Conservation (phyloP, 1,140 invertebrate species). For the Arion vulgaris region DNA sequence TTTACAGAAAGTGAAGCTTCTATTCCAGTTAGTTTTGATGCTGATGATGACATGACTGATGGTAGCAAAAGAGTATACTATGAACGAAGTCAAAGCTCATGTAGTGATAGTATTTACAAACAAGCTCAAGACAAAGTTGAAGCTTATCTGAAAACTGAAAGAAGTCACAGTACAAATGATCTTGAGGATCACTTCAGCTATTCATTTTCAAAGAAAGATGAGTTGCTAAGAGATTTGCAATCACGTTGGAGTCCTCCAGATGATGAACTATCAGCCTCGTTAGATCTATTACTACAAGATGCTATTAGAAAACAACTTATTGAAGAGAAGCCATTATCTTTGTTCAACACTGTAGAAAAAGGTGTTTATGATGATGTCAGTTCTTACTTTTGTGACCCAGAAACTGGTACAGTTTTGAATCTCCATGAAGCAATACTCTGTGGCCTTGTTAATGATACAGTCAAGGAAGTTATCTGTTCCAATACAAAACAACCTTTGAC, state of each 20-base stretch:
- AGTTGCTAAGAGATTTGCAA: constrained; percentile 28
- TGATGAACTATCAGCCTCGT: constrained; percentile 58
- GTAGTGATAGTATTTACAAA: constrained; percentile 33
- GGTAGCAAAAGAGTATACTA: constrained; percentile 21
- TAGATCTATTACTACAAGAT: constrained; percentile 60
- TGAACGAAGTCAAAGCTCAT: constrained; percentile 33
- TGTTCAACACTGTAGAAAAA: constrained; percentile 59
- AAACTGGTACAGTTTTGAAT: constrained; percentile 71
- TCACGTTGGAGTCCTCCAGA: constrained; percentile 45
- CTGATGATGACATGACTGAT: neutral
- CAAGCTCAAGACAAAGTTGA: constrained; percentile 16
- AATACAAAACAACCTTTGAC: constrained; percentile 47
- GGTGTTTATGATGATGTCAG: constrained; percentile 53
- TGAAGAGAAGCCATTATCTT: constrained; percentile 48
- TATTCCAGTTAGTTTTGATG: constrained; percentile 24
- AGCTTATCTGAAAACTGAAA: constrained; percentile 27
- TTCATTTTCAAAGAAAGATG: constrained; percentile 29
- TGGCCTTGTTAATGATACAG: constrained; percentile 68
- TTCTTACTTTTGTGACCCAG: constrained; percentile 80
- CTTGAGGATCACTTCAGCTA: constrained; percentile 16
- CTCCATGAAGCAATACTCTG: constrained; percentile 79
- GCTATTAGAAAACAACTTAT: constrained; percentile 48
- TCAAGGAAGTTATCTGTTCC: constrained; percentile 56
- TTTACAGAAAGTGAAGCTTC: constrained; percentile 41
- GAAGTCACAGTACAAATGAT: constrained; percentile 40